Evolutionary conservation across 2,797 vertebrate genomes (phyloP), one percentile per base, ranked within the genome.

Genomic region (Thripadectes ignobilis): DNA sequence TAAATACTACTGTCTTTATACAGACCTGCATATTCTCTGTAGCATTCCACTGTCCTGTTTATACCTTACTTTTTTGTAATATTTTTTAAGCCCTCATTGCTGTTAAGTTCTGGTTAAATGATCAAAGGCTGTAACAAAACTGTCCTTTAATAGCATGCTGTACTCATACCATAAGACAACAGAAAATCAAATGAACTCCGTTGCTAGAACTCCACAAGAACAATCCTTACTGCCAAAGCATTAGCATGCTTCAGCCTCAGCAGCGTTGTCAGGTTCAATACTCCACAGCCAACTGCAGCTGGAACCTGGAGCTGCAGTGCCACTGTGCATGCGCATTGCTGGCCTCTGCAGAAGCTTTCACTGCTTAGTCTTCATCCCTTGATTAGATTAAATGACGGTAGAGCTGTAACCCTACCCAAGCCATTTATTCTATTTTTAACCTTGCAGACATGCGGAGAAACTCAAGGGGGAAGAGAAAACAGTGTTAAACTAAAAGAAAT

Each of bases 341-440:
- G 43, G 32, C 46, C 43, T 71, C 19, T 59, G 81, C 4, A 1
- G 63, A 73, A 85, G 48, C 59, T 76, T 76, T 79, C 55, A 38
- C 48, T 82, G 32, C 62, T 89, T 18, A 20, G 17, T 41, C 39
- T 75, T 87, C 68, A 77, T 61, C 49, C 88, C 65, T 83, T 92
- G 75, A 88, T 93, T 80, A 92, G 68, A 67, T 88, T 89, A 95
- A 89, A 68, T 36, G 45, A 68, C 74, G 24, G 38, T 72, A 27
- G 19, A 71, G 74, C 49, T 77, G 65, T 83, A 74, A 88, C 41
- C 20, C 66, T 88, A 63, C 38, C 68, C 72, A 51, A 80, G 79
- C 49, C 34, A 51, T 73, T 92, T 85, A 52, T 52, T 73, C 81
- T 89, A 22, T 89, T 89, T 93, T 93, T 92, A 93, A 89, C 52